A percentile compares a stretch with the other conserved stretches of the same genome.
Evolutionary conservation across 2,888 invertebrate species (phyloP).

Genomic region (Drosophila histrio): DNA sequence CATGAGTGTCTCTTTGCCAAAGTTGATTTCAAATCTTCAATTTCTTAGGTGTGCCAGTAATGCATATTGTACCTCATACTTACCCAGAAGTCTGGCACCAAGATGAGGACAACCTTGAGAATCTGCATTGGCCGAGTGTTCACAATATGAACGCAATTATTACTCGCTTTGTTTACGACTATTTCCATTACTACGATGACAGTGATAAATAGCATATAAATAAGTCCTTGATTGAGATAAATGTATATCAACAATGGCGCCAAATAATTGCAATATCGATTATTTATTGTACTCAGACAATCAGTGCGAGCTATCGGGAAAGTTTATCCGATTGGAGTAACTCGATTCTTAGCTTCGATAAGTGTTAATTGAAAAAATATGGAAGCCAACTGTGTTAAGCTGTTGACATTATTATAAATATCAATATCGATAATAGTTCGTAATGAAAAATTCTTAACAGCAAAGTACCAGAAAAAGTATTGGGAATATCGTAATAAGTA

Average conservation of each 20-base stretch:
- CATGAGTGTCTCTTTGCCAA: background rate
- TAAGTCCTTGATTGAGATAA: background rate
- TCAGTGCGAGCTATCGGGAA: background rate
- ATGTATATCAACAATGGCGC: background rate
- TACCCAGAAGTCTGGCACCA: conserved; percentile 97
- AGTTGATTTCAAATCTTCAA: conserved; percentile 19
- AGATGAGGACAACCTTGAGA: conserved; percentile 87
- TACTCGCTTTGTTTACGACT: conserved; percentile 32
- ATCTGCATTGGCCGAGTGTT: conserved; percentile 56
- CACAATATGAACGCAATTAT: conserved; percentile 52
- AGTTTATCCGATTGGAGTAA: background rate
- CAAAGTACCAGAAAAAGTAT: no score
- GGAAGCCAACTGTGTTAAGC: no score
- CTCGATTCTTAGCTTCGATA: no score
- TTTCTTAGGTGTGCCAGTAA: conserved; percentile 85
- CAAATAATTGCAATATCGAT: conserved; percentile 4
- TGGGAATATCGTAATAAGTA: no score
- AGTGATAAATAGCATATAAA: background rate
- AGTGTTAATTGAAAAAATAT: no score
- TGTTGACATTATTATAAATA: no score
- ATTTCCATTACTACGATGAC: background rate
- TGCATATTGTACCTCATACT: conserved; percentile 95
- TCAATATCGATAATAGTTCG: no score
- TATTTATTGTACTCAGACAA: background rate
- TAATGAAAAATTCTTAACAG: no score